Base-by-base conservation (phyloP, 2,797 vertebrate genomes). In the Epinephelus awoara region DNA sequence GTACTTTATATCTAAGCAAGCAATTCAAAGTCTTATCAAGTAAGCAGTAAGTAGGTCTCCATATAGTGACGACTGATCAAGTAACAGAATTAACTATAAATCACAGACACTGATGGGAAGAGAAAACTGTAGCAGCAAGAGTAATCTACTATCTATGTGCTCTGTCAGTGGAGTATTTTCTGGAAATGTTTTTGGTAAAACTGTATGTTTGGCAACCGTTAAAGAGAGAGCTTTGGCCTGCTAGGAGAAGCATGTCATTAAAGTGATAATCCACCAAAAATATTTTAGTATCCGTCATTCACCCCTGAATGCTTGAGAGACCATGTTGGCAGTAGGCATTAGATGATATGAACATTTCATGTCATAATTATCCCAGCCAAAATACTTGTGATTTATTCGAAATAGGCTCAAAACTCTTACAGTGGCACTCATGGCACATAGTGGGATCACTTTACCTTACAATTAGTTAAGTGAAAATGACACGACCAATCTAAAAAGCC, bases 261-360 rank as follows among this genome's bases (percentile, higher is more conserved):
- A 80, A 73, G 47, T 75, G 23, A 76, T 59, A 76, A 82, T 75
- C 42, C 66, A 67, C 19, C 47, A 34, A 52, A 74, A 27, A n/a
- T 5, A 44, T 74, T 54, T 67, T 25, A 15, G 0, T 29, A 34
- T 58, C 67, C 57, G 52, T 56, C 49, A 21, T 6, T 62, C 55
- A 58, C 0, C 17, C 44, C 54, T 6, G 10, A 8, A n/a, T 44
- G 40, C 25, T 51, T 66, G n/a, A 52, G 71, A 67, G 15, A 59
- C 25, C 42, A 64, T n/a, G 10, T 6, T 34, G 34, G 34, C 34
- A 34, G 11, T 11, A 42, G 40, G 40, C 40, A 42, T 12, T 9
- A 1, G 11, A 12, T 42, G 11, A 42, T 42, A 11, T 42, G 11
- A 42, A 42, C 9, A 42, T 42, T 11, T 11, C 40, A 42, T 42